Conservation (phyloP, 2,888 invertebrate species). For the Cremastobaeus sp. region DNA sequence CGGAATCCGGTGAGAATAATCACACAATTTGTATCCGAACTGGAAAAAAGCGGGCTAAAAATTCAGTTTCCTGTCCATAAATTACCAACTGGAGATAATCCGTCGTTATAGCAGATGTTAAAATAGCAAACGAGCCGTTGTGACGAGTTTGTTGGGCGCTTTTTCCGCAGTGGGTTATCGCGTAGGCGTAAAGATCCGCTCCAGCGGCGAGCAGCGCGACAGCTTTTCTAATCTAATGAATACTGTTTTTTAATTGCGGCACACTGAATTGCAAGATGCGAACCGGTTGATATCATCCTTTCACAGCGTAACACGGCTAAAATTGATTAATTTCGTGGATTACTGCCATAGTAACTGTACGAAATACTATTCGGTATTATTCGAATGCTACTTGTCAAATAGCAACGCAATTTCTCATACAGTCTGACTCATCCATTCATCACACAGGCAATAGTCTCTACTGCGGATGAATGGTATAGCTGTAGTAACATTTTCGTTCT, state of each 20-base stretch:
- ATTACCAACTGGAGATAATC: neutral
- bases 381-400: slow-evolving; percentile 58
- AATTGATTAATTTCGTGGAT: slow-evolving; percentile 58
- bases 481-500: slow-evolving; percentile 51
- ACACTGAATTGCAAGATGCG: slow-evolving; percentile 46
- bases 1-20: slow-evolving; percentile 14
- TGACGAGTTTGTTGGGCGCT: too few relatives aligned
- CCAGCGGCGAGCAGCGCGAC: too few relatives aligned
- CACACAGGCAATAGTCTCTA: slow-evolving; percentile 52
- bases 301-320: slow-evolving; percentile 29
- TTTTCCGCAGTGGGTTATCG: too few relatives aligned
- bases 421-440: slow-evolving; percentile 54
- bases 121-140: too few relatives aligned
- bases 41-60: neutral
- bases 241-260: slow-evolving; percentile 52
- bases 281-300: slow-evolving; percentile 29
- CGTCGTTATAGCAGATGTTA: neutral
- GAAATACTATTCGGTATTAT: slow-evolving; percentile 50
- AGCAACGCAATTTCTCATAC: slow-evolving; percentile 56
- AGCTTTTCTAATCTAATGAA: slow-evolving; percentile 10
- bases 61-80: neutral
- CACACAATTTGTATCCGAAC: slow-evolving; percentile 5
- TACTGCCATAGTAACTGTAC: slow-evolving; percentile 44
- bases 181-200: neutral
- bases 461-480: slow-evolving; percentile 52